phyloP scores from a whole-genome alignment of 2,797 vertebrate genomes.

The Chrosomus eos region DNA sequence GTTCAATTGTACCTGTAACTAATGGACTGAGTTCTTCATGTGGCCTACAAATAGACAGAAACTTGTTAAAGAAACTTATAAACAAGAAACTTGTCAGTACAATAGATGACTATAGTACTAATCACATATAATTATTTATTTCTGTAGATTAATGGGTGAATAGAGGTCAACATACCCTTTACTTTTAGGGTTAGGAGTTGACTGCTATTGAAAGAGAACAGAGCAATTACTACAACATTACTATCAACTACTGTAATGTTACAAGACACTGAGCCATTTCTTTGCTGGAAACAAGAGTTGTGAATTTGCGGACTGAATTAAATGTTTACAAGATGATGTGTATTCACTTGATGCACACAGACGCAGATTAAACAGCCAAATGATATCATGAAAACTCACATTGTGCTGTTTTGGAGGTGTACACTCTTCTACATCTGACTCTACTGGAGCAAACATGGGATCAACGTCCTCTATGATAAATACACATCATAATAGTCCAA shows the following conservation, averaged over 20 bases:
- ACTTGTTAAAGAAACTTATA: neutral
- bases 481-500: neutral
- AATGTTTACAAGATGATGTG: neutral
- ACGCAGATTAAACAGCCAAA: neutral
- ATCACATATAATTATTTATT: neutral
- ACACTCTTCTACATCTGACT: slow-evolving; percentile 65
- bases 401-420: neutral
- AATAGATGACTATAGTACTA: neutral
- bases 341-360: neutral
- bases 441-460: slow-evolving; percentile 56
- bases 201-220: slow-evolving; percentile 11
- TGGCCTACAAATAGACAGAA: neutral
- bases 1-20: neutral
- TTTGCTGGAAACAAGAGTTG: neutral
- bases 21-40: neutral
- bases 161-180: slow-evolving; percentile 24
- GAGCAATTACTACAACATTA: neutral
- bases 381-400: slow-evolving; percentile 52
- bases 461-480: slow-evolving; percentile 42
- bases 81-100: neutral
- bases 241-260: neutral
- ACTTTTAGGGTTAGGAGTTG: neutral
- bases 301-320: neutral
- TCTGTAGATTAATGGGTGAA: neutral
- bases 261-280: neutral